A percentile compares a stretch with the other conserved stretches of the same genome.
These are phyloP conservation scores for Chiroxiphia lanceolata DNA, from an alignment of 2,797 vertebrate genomes.

Conservation along the genomic window DNA sequence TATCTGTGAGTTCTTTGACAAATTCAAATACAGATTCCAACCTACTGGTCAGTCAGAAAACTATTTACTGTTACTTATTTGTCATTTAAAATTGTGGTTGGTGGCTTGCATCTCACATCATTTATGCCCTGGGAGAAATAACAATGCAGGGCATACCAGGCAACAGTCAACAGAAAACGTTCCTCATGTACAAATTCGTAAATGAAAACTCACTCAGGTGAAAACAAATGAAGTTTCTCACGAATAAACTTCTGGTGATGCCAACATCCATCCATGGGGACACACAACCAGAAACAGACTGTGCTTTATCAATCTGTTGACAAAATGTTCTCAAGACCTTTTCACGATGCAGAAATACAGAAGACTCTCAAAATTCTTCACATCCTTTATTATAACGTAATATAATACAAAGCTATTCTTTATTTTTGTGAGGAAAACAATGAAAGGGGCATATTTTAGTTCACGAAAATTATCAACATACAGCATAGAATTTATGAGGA, in stretches of 20 bases:
- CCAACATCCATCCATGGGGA: not conserved
- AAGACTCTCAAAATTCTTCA: not conserved
- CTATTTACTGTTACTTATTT: not conserved
- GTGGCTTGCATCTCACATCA: not conserved
- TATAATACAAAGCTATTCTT: not conserved
- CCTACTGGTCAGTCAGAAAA: not conserved
- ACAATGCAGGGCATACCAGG: not conserved
- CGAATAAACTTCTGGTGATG: fast-evolving
- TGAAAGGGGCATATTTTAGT: not conserved
- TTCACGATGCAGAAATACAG: not conserved
- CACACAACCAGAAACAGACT: not conserved
- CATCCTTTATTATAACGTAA: not conserved
- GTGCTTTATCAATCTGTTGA: fast-evolving
- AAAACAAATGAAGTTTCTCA: not conserved
- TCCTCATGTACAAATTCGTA: not conserved
- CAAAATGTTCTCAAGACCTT: not conserved
- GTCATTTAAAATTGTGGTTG: not conserved
- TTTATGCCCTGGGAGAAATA: not conserved
- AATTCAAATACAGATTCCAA: not conserved
- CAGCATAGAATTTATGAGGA: not conserved
- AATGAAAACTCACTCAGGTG: not conserved
- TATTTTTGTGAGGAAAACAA: not conserved
- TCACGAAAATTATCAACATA: not conserved
- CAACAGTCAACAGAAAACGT: not conserved
- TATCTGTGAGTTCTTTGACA: not conserved